These are phyloP conservation scores for Mythimna loreyi DNA, from an alignment of 2,888 invertebrate genomes.

Conservation along the genomic window DNA sequence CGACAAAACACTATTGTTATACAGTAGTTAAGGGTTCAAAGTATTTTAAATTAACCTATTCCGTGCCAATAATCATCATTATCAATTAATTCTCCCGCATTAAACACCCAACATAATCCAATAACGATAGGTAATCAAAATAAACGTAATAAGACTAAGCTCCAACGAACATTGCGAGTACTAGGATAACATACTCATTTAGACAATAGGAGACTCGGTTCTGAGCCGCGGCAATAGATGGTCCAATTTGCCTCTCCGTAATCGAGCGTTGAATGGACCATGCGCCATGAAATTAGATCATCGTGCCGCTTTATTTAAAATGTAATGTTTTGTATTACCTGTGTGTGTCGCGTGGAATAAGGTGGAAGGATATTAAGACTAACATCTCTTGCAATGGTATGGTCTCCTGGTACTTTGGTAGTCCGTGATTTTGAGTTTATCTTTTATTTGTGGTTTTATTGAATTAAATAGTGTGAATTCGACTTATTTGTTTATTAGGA, in stretches of 20 bases:
- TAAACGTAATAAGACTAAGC: conserved; percentile 45
- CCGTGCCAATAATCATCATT: neutral
- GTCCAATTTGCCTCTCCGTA: conserved; percentile 86
- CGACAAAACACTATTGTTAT: too few species aligned
- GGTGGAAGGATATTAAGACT: conserved; percentile 37
- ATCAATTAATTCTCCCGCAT: neutral
- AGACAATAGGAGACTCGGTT: conserved; percentile 69
- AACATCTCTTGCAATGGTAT: conserved; percentile 33
- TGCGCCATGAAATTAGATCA: conserved; percentile 87
- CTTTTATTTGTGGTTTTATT: neutral
- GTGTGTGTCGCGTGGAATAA: conserved; percentile 43
- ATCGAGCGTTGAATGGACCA: conserved; percentile 86
- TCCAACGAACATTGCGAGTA: conserved; percentile 68
- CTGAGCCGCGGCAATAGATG: conserved; percentile 80
- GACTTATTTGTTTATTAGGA: neutral
- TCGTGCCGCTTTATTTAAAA: conserved; percentile 62
- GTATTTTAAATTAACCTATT: neutral
- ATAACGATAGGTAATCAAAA: conserved; percentile 27
- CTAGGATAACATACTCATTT: conserved; percentile 79
- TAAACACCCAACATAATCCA: conserved; percentile 11
- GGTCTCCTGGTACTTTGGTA: conserved; percentile 9
- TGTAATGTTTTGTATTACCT: conserved; percentile 57
- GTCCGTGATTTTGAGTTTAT: neutral
- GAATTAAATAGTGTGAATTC: too few species aligned
- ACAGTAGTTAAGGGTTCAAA: neutral